A percentile compares a stretch with the other conserved stretches of the same genome.
These are phyloP conservation scores for Caretta caretta DNA, from an alignment of 2,113 vertebrate genomes.

Conservation along the genomic window DNA sequence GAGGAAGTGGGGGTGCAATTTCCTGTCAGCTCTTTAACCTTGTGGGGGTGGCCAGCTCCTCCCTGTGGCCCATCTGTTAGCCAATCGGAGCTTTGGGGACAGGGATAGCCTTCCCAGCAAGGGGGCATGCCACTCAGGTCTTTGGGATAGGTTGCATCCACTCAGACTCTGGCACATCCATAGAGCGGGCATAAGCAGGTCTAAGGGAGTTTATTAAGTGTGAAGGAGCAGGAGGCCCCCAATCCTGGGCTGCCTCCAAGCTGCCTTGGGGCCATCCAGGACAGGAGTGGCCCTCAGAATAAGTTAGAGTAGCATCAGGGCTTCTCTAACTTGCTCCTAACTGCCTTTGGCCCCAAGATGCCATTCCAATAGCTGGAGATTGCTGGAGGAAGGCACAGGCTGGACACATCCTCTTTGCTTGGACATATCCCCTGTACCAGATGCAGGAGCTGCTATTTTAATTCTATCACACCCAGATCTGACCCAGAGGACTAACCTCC, in stretches of 20 bases:
- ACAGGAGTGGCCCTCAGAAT: background rate
- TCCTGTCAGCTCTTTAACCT: background rate
- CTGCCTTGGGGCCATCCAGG: background rate
- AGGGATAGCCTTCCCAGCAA: background rate
- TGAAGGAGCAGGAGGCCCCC: background rate
- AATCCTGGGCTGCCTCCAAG: background rate
- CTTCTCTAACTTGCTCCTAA: background rate
- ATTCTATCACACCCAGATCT: background rate
- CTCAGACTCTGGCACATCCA: background rate
- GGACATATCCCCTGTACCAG: background rate
- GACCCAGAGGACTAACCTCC: background rate
- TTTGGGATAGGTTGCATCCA: background rate
- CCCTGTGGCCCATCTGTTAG: background rate
- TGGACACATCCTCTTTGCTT: background rate
- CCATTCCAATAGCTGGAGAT: background rate
- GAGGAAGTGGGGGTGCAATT: background rate
- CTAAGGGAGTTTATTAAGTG: rapidly evolving
- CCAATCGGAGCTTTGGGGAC: background rate
- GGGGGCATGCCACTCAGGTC: background rate
- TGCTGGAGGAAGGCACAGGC: background rate
- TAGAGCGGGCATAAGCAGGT: background rate
- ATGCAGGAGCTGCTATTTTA: background rate
- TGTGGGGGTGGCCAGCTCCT: background rate
- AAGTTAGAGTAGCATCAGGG: rapidly evolving
- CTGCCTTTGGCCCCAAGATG: background rate